Conservation (phyloP, 2,113 vertebrate genomes). For the Elanus axillaris region DNA sequence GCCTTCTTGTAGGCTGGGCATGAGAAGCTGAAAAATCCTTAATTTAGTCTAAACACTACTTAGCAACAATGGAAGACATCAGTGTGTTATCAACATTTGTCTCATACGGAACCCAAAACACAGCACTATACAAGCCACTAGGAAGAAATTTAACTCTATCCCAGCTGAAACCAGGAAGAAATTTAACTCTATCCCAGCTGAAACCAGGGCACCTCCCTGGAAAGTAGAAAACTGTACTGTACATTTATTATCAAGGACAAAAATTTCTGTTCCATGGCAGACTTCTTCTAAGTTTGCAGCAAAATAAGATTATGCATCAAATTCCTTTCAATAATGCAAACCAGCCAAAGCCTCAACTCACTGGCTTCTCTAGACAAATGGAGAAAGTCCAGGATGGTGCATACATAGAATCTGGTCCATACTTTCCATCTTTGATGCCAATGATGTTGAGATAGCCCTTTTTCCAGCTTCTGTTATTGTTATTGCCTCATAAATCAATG, state of each 20-base stretch:
- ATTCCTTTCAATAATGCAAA: neutral
- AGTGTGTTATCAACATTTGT: too few relatives aligned
- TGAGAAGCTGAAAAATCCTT: too few relatives aligned
- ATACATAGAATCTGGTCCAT: neutral
- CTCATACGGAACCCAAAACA: too few relatives aligned
- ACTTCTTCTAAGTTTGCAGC: neutral
- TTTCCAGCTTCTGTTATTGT: neutral
- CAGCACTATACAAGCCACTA: too few relatives aligned
- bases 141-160: too few relatives aligned
- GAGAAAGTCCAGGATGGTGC: neutral
- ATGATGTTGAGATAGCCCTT: neutral
- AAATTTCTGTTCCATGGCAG: neutral
- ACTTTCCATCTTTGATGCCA: neutral
- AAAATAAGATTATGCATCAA: neutral
- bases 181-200: too few relatives aligned
- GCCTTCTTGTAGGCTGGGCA: too few relatives aligned
- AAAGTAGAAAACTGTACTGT: neutral
- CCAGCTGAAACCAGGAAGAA: too few relatives aligned
- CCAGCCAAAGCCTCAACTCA: neutral
- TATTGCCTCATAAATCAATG: neutral
- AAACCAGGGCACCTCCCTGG: neutral
- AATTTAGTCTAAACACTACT: too few relatives aligned
- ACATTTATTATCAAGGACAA: neutral
- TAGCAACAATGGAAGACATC: too few relatives aligned
- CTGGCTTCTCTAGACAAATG: neutral